These are phyloP conservation scores for Heliocidaris erythrogramma DNA, from an alignment of 35 echinoderm and acorn worm genomes.

Conservation along the genomic window DNA sequence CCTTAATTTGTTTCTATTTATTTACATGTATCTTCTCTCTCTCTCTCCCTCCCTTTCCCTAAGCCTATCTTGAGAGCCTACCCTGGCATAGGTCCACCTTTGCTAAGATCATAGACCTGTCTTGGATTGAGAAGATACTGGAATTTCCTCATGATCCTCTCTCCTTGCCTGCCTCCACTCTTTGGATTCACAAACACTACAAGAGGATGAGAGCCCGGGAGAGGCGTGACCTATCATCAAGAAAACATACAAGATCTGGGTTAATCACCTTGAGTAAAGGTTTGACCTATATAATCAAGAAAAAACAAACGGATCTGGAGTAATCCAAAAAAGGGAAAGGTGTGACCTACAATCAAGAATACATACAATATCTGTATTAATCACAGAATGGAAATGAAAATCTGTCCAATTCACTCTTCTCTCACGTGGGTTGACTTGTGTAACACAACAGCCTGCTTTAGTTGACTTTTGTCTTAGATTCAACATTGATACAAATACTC, in stretches of 20 bases:
- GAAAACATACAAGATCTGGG: background rate
- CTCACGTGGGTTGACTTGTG: no score
- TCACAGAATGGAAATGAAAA: background rate
- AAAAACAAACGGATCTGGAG: no score
- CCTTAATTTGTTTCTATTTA: no score
- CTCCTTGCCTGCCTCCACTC: slow-evolving; percentile 95
- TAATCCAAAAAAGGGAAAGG: no score
- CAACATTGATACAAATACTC: no score
- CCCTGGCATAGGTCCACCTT: slow-evolving; percentile 99
- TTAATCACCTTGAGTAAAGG: background rate
- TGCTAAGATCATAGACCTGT: slow-evolving; percentile 96
- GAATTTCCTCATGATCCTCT: slow-evolving; percentile 97
- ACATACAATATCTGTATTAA: background rate
- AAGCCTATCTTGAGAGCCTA: background rate
- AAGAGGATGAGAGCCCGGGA: slow-evolving; percentile 90
- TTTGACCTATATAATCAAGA: background rate
- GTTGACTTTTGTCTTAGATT: background rate
- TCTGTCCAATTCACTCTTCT: background rate
- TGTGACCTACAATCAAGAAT: background rate
- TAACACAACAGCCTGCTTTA: background rate
- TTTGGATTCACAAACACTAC: slow-evolving; percentile 98
- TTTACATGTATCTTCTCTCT: background rate
- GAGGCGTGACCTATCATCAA: slow-evolving; percentile 81
- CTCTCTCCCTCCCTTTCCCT: background rate
- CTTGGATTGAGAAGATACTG: slow-evolving; percentile 97